phyloP scores from a whole-genome alignment of 2,797 vertebrate species.

The Helicolenus hilgendorfi region DNA sequence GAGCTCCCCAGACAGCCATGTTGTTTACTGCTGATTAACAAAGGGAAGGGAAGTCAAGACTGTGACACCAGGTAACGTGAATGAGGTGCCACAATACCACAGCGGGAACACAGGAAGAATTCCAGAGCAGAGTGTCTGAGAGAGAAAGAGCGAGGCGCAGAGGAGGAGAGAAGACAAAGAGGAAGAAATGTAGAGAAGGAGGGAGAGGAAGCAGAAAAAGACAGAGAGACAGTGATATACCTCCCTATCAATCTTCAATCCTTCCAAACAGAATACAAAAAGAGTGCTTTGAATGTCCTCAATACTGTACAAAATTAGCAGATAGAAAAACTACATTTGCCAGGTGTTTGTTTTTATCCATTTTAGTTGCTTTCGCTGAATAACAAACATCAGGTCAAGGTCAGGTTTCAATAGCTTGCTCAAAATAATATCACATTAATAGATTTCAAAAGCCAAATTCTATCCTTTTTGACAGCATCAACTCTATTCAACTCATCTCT shows the following conservation, averaged over 20 bases:
- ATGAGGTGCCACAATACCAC: constrained; percentile 82
- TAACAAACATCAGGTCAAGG: neutral
- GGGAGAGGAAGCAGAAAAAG: constrained; percentile 10
- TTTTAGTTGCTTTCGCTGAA: neutral
- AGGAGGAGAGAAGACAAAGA: constrained; percentile 23
- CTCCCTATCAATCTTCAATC: constrained; percentile 19
- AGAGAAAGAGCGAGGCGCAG: constrained; percentile 21
- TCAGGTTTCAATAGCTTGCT: neutral
- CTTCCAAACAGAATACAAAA: constrained; percentile 9
- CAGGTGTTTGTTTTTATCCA: neutral
- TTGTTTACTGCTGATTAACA: constrained; percentile 93
- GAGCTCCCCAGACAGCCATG: constrained; percentile 89
- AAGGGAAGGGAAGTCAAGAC: constrained; percentile 88
- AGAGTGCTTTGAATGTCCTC: neutral
- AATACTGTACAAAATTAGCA: constrained; percentile 23
- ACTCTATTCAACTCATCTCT: neutral
- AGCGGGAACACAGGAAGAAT: constrained; percentile 73
- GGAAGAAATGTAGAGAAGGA: constrained; percentile 22
- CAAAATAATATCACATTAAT: neutral
- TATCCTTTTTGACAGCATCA: neutral
- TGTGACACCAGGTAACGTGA: constrained; percentile 88
- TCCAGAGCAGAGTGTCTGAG: constrained; percentile 69
- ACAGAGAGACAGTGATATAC: constrained; percentile 1
- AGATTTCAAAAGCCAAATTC: neutral
- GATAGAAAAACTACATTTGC: neutral